phyloP scores from a whole-genome alignment of 2,113 vertebrate genomes.

The Narcine bancroftii region DNA sequence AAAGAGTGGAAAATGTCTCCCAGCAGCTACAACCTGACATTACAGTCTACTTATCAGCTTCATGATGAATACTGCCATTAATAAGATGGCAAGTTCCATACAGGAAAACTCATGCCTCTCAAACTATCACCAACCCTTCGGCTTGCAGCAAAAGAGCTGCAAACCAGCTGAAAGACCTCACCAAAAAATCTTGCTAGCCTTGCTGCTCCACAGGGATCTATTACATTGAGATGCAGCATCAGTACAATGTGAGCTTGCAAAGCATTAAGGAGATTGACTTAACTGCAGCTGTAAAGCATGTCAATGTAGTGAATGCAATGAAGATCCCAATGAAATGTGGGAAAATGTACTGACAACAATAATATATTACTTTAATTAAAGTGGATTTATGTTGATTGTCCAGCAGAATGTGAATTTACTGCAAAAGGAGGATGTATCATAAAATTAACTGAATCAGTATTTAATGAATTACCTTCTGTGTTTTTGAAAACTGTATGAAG shows the following conservation, averaged over 20 bases:
- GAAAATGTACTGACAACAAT: slow-evolving; percentile 4
- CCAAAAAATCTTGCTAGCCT: not conserved
- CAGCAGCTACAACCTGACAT: not conserved
- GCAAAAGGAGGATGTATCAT: not conserved
- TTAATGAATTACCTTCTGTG: not conserved
- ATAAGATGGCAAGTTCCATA: not conserved
- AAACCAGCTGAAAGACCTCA: not conserved
- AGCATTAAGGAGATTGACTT: not conserved
- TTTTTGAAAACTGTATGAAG: not conserved
- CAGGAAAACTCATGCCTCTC: not conserved
- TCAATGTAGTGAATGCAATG: not conserved
- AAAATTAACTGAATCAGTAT: not conserved
- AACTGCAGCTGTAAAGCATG: not conserved
- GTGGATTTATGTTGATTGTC: not conserved
- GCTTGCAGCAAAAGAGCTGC: no score
- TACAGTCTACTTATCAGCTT: not conserved
- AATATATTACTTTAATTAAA: not conserved
- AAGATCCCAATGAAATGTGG: not conserved
- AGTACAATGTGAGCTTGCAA: not conserved
- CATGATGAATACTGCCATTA: not conserved
- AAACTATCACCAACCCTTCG: not conserved
- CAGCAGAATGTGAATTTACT: not conserved
- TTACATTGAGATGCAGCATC: not conserved
- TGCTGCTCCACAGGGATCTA: not conserved
- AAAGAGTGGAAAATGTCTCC: not conserved